Conservation (phyloP, 1,140 invertebrate genomes). For the Neotoxoptera formosana region DNA sequence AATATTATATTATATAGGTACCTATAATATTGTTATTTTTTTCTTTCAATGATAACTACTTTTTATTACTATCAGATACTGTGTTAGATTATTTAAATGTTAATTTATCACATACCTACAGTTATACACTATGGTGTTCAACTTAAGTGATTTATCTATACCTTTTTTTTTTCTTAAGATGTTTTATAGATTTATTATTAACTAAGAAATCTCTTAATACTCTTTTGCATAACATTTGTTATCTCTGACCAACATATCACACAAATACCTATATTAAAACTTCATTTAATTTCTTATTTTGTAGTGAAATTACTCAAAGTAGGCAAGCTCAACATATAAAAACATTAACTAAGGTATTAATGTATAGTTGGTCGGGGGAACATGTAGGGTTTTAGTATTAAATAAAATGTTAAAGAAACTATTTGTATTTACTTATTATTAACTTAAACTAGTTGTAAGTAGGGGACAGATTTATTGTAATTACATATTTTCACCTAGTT, state of each 20-base stretch:
- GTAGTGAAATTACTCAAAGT: neutral
- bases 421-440: neutral
- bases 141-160: neutral
- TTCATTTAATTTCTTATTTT: no score
- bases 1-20: neutral
- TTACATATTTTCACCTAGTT: neutral
- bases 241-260: neutral
- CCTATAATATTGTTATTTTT: neutral
- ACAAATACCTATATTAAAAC: neutral
- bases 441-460: no score
- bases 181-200: neutral
- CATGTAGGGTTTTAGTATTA: neutral
- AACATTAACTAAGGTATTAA: neutral
- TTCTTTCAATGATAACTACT: neutral
- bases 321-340: neutral
- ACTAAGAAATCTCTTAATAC: neutral
- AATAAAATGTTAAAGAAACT: neutral
- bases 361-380: neutral
- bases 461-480: neutral
- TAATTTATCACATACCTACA: neutral
- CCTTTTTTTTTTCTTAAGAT: neutral
- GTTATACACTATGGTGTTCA: neutral
- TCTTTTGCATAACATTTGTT: neutral
- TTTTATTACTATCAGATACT: constrained; percentile 2
- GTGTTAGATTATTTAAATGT: neutral